These are phyloP conservation scores for Eilema depressum DNA, from an alignment of 2,888 invertebrate genomes.

Conservation along the genomic window DNA sequence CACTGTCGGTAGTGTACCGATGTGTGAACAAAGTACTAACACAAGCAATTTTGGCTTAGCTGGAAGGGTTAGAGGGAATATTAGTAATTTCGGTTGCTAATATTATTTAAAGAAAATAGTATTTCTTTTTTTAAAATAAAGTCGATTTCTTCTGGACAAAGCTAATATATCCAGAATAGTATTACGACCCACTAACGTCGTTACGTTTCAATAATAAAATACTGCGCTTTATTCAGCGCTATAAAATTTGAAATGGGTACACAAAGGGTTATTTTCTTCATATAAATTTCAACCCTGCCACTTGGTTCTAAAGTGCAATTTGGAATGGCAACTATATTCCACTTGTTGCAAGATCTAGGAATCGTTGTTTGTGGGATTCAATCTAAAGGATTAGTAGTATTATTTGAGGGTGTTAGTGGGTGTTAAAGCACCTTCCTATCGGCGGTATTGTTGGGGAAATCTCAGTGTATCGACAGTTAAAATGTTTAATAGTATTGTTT, in stretches of 20 bases:
- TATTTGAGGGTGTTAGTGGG: conserved; percentile 41
- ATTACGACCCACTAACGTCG: conserved; percentile 24
- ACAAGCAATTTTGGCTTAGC: no score
- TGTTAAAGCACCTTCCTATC: conserved; percentile 19
- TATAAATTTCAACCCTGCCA: conserved; percentile 24
- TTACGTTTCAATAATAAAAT: conserved; percentile 35
- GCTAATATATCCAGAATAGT: conserved; percentile 13
- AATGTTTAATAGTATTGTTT: conserved; percentile 3
- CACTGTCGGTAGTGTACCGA: no score
- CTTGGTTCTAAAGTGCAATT: conserved; percentile 22
- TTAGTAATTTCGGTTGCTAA: no score
- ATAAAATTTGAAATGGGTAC: conserved; percentile 29
- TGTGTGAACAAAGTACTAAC: no score
- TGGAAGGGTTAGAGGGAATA: no score
- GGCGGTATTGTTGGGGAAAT: conserved; percentile 12
- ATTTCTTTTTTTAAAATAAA: neutral
- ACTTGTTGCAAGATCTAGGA: conserved; percentile 52
- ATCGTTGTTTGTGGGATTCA: conserved; percentile 53
- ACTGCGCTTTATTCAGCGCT: conserved; percentile 23
- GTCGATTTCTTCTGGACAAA: conserved; percentile 7
- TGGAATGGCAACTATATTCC: conserved; percentile 16
- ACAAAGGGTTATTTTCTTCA: conserved; percentile 20
- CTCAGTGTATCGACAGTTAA: neutral
- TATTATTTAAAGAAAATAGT: no score
- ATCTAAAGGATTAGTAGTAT: conserved; percentile 57